Percentiles rank a stretch among this genome's conserved stretches.
phyloP scores from a whole-genome alignment of 2,113 vertebrate genomes.

The Pheucticus melanocephalus region DNA sequence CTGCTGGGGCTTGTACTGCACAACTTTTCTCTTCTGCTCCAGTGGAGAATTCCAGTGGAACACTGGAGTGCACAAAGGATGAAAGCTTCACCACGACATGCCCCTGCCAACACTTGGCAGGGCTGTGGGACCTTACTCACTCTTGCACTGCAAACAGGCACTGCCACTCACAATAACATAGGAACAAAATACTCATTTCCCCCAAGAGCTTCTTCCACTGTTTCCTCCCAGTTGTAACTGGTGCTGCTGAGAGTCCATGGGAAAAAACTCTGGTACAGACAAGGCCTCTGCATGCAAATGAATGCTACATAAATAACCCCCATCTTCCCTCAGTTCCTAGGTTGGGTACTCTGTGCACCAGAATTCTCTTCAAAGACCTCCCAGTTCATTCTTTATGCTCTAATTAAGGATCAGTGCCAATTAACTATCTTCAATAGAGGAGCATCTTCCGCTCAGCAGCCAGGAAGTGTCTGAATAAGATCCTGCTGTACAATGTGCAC shows the following conservation, averaged over 20 bases:
- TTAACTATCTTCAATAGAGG: slow-evolving; percentile 66
- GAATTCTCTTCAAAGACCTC: slow-evolving; percentile 60
- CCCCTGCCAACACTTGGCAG: slow-evolving; percentile 1
- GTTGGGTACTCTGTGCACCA: slow-evolving; percentile 43
- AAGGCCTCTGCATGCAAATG: slow-evolving; percentile 54
- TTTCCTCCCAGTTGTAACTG: slow-evolving; percentile 36
- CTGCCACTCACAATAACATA: neutral
- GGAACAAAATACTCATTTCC: neutral
- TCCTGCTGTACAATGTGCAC: slow-evolving; percentile 43
- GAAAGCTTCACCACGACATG: neutral
- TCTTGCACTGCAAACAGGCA: neutral
- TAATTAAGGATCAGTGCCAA: slow-evolving; percentile 64
- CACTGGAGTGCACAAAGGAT: slow-evolving; percentile 13
- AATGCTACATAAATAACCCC: slow-evolving; percentile 34
- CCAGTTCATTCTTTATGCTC: slow-evolving; percentile 64
- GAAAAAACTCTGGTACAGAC: slow-evolving; percentile 1
- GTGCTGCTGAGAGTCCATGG: slow-evolving; percentile 34
- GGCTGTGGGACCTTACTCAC: neutral
- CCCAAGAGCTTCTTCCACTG: neutral
- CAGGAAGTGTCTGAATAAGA: slow-evolving; percentile 65
- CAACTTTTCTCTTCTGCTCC: neutral
- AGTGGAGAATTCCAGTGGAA: neutral
- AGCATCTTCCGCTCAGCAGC: slow-evolving; percentile 68
- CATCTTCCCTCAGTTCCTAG: slow-evolving; percentile 42
- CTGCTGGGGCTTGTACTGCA: neutral